Evolutionary conservation across 2,113 vertebrate genomes (phyloP).

Genomic region (Leuciscus idus): DNA sequence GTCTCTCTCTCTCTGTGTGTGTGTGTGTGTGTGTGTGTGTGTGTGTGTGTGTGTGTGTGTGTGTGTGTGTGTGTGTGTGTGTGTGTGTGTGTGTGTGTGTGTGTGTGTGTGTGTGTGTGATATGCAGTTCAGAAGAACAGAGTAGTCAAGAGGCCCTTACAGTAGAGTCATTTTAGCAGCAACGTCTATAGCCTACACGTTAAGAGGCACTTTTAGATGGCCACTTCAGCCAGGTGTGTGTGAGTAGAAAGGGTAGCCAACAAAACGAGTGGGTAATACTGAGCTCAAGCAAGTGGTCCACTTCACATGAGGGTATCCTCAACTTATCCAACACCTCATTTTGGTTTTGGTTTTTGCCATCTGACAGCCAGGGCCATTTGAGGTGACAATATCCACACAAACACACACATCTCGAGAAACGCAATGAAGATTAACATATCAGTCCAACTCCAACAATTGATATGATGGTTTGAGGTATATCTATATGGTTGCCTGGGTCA

Average conservation of each 20-base stretch:
- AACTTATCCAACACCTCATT: slow-evolving; percentile 77
- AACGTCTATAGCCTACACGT: slow-evolving; percentile 61
- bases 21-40: background rate
- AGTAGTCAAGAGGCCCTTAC: slow-evolving; percentile 57
- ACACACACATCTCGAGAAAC: slow-evolving; percentile 66
- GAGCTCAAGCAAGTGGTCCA: slow-evolving; percentile 77
- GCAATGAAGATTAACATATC: slow-evolving; percentile 54
- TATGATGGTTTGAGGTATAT: background rate
- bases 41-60: background rate
- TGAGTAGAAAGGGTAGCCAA: slow-evolving; percentile 68
- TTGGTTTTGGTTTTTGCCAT: slow-evolving; percentile 72
- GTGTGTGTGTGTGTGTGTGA: background rate
- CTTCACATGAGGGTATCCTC: slow-evolving; percentile 77
- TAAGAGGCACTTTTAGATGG: slow-evolving; percentile 71
- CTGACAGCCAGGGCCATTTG: slow-evolving; percentile 63
- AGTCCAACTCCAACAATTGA: slow-evolving; percentile 52
- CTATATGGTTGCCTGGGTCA: background rate
- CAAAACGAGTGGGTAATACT: slow-evolving; percentile 78
- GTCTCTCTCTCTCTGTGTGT: background rate
- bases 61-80: background rate
- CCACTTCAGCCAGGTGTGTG: slow-evolving; percentile 71
- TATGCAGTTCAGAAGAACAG: slow-evolving; percentile 40
- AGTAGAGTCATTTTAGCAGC: slow-evolving; percentile 53
- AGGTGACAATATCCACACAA: slow-evolving; percentile 65
- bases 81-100: background rate